Evolutionary conservation across 2,888 invertebrate species (phyloP).

Genomic region (Lomographa bimaculata): DNA sequence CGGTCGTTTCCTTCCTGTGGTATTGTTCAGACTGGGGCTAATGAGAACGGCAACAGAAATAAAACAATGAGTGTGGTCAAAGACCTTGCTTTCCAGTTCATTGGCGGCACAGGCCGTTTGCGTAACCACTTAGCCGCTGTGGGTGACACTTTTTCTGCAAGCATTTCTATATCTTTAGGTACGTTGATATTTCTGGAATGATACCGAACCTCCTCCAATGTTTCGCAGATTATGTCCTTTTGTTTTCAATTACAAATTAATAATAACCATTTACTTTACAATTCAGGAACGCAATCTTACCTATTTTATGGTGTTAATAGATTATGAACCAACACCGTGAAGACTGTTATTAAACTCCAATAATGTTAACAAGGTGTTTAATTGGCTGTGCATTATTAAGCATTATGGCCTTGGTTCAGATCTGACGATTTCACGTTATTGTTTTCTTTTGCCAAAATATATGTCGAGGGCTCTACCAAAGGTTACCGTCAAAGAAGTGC

Average conservation of each 20-base stretch:
- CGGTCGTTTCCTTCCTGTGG: conserved; percentile 79
- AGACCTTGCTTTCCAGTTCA: conserved; percentile 83
- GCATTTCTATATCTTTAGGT: conserved; percentile 43
- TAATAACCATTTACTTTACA: too few relatives aligned
- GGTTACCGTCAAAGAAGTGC: conserved; percentile 61
- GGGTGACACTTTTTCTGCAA: conserved; percentile 67
- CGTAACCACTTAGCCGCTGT: conserved; percentile 62
- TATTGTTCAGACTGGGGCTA: conserved; percentile 78
- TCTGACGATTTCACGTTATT: conserved; percentile 79
- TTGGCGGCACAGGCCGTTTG: conserved; percentile 73
- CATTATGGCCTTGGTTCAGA: conserved; percentile 67
- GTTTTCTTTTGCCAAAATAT: conserved; percentile 78
- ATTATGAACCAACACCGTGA: conserved; percentile 15
- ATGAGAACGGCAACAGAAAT: conserved; percentile 73
- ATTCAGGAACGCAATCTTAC: too few relatives aligned
- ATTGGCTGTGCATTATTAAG: conserved; percentile 62
- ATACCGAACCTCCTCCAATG: too few relatives aligned
- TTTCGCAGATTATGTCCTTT: too few relatives aligned
- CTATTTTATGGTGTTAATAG: conserved; percentile 6
- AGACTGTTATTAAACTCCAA: conserved; percentile 44
- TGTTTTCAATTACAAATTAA: too few relatives aligned
- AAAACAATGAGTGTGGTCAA: conserved; percentile 71
- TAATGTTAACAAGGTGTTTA: conserved; percentile 50
- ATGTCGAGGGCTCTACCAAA: conserved; percentile 78
- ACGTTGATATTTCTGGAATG: conserved; percentile 38